Conservation (phyloP, 2,888 invertebrate species). For the Carcina quercana region DNA sequence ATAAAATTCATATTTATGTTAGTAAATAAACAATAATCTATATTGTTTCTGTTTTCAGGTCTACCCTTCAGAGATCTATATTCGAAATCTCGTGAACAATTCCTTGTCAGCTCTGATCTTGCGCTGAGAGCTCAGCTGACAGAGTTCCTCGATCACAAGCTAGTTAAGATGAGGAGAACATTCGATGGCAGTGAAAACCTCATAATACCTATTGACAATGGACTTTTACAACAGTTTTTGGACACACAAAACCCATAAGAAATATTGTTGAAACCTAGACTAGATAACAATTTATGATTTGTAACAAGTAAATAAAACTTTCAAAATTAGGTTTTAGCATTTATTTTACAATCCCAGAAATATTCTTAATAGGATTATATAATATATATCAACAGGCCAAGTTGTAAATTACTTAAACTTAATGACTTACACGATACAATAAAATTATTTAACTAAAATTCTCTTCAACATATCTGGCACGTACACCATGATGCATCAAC, state of each 20-base stretch:
- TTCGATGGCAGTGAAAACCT: conserved; percentile 89
- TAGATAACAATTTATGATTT: no score
- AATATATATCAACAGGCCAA: conserved; percentile 74
- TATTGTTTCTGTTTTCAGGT: no score
- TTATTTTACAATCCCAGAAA: conserved; percentile 75
- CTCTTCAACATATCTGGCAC: conserved; percentile 72
- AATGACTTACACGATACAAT: conserved; percentile 74
- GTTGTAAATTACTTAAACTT: conserved; percentile 75
- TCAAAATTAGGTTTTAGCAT: conserved; percentile 48
- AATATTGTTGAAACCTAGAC: no score
- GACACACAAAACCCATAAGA: conserved; percentile 78
- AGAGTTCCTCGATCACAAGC: conserved; percentile 96
- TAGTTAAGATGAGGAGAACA: conserved; percentile 87
- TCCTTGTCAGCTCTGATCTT: conserved; percentile 94
- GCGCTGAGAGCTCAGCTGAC: conserved; percentile 93
- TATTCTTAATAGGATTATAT: conserved; percentile 73
- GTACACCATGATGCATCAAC: conserved; percentile 65
- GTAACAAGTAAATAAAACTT: conserved; percentile 33
- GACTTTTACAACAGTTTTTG: conserved; percentile 84
- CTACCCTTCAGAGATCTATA: conserved; percentile 93
- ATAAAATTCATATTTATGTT: no score
- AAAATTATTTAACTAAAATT: conserved; percentile 74
- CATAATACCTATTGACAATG: conserved; percentile 83
- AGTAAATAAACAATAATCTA: no score
- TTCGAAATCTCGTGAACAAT: conserved; percentile 87